These are phyloP conservation scores for Corythaixoides concolor DNA, from an alignment of 2,113 vertebrate species.

Conservation along the genomic window DNA sequence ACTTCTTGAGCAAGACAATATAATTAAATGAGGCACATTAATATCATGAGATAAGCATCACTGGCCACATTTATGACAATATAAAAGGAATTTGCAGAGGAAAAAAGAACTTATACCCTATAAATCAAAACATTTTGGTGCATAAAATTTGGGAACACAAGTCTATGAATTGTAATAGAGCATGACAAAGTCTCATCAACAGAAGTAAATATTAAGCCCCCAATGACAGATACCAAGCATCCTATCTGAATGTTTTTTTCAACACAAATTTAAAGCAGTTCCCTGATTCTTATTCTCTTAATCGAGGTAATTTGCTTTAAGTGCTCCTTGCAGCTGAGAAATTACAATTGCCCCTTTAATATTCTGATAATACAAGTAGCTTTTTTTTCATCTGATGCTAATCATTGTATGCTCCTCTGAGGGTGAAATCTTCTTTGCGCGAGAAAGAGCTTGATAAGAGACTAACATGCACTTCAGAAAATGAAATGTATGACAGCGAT, in stretches of 20 bases:
- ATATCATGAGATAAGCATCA: slow-evolving; percentile 60
- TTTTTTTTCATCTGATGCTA: not conserved
- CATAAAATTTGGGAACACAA: slow-evolving; percentile 73
- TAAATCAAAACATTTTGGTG: slow-evolving; percentile 78
- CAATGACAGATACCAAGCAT: slow-evolving; percentile 39
- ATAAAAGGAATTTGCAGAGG: not conserved
- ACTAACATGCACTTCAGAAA: not conserved
- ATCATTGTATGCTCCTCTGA: not conserved
- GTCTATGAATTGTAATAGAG: slow-evolving; percentile 80
- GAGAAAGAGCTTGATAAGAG: not conserved
- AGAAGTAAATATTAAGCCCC: slow-evolving; percentile 80
- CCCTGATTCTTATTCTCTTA: slow-evolving; percentile 45
- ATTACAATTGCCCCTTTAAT: slow-evolving; percentile 46
- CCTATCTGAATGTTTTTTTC: slow-evolving; percentile 27
- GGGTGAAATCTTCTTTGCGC: not conserved
- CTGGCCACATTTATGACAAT: slow-evolving; percentile 47
- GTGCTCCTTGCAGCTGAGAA: slow-evolving; percentile 34
- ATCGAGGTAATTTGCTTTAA: slow-evolving; percentile 48
- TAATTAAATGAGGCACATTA: slow-evolving; percentile 60
- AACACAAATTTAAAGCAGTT: not conserved
- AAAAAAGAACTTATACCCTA: slow-evolving; percentile 36
- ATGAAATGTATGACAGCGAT: not conserved
- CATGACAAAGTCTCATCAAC: slow-evolving; percentile 78
- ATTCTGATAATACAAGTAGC: slow-evolving; percentile 5
- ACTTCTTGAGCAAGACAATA: slow-evolving; percentile 51